Evolutionary conservation across 2,888 invertebrate genomes (phyloP).

Genomic region (Rhimphoctona megacephalus): DNA sequence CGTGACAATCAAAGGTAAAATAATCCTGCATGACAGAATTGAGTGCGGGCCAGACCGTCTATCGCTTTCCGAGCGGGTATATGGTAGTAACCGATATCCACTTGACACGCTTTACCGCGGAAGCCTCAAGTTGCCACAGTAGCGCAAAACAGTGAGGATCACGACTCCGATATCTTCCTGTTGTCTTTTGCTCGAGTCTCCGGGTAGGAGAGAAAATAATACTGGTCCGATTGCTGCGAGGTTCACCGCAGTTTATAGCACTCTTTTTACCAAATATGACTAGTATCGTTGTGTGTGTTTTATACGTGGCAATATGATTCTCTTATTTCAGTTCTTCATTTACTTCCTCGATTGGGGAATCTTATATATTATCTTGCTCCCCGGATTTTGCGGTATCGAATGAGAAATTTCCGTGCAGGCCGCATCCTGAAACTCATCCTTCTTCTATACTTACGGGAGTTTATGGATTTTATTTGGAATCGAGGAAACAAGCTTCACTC

Average conservation of each 20-base stretch:
- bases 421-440: conserved; percentile 81
- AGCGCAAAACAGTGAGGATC: conserved; percentile 41
- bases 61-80: conserved; percentile 7
- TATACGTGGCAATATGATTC: conserved; percentile 22
- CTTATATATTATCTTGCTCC: conserved; percentile 73
- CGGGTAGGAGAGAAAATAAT: conserved; percentile 9
- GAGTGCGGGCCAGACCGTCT: conserved; percentile 61
- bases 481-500: conserved; percentile 60
- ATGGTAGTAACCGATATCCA: conserved; percentile 68
- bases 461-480: conserved; percentile 25
- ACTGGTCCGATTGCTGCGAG: conserved; percentile 42
- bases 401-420: conserved; percentile 56
- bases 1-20: conserved; percentile 81
- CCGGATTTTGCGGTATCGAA: conserved; percentile 73
- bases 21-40: conserved; percentile 80
- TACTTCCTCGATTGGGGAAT: conserved; percentile 68
- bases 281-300: conserved; percentile 4
- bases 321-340: conserved; percentile 57
- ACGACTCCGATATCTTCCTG: conserved; percentile 77
- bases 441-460: conserved; percentile 49
- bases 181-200: conserved; percentile 38
- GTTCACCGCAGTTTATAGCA: neutral
- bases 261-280: neutral
- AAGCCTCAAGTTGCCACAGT: conserved; percentile 49
- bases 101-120: conserved; percentile 52